A percentile compares a stretch with the other conserved stretches of the same genome.
Evolutionary conservation across 2,888 invertebrate genomes (phyloP).

Genomic region (Pyrrhia umbra): DNA sequence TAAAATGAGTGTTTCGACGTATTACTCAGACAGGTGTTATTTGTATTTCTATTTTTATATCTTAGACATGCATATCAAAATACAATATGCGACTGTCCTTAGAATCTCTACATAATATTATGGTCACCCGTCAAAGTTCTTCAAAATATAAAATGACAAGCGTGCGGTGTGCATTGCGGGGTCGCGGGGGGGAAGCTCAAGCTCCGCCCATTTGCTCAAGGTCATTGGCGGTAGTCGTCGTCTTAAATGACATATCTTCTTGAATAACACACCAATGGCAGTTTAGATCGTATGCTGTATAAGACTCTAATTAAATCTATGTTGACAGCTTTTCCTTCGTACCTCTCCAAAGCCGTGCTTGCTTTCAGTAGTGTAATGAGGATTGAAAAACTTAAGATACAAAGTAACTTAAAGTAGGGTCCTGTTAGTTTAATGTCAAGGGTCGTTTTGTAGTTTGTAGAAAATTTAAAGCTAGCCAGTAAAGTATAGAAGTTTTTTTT

Average conservation of each 20-base stretch:
- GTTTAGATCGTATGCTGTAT: background rate
- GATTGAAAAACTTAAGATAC: slow-evolving; percentile 37
- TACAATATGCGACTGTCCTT: no score
- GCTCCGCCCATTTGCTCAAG: no score
- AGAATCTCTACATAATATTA: no score
- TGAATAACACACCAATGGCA: background rate
- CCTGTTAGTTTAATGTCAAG: slow-evolving; percentile 14
- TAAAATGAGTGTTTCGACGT: no score
- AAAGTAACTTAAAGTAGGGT: slow-evolving; percentile 15
- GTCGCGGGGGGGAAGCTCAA: no score
- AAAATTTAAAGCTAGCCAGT: slow-evolving; percentile 6
- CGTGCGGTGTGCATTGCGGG: no score
- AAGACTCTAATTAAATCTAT: slow-evolving; percentile 3
- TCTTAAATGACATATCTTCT: slow-evolving; percentile 1
- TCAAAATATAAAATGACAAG: no score
- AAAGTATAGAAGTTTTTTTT: slow-evolving; percentile 2
- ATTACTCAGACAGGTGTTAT: no score
- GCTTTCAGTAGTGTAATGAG: slow-evolving; percentile 15
- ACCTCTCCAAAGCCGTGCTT: background rate
- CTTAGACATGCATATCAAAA: no score
- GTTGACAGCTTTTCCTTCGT: background rate
- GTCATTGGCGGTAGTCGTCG: no score
- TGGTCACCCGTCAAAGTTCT: no score
- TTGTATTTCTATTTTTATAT: no score
- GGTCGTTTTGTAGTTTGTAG: slow-evolving; percentile 11